phyloP scores from a whole-genome alignment of 2,888 invertebrate genomes.

The Eueremaeus valkanovi region DNA sequence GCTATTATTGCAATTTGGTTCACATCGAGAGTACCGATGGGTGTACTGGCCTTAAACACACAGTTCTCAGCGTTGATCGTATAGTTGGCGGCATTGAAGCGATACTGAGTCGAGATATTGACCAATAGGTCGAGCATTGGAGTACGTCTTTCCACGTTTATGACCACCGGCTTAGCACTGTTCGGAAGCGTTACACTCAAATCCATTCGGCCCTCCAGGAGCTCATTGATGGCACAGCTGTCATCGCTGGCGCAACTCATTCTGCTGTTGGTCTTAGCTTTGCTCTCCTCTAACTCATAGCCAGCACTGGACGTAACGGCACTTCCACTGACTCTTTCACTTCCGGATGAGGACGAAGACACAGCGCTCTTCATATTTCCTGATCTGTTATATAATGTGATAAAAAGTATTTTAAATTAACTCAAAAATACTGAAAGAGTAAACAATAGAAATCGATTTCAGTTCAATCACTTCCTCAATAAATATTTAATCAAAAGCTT shows the following conservation, averaged over 20 bases:
- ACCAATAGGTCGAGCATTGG: slow-evolving; percentile 74
- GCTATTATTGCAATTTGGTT: slow-evolving; percentile 57
- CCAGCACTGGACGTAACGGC: neutral
- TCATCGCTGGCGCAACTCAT: slow-evolving; percentile 43
- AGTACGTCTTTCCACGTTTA: slow-evolving; percentile 58
- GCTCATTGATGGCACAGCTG: slow-evolving; percentile 54
- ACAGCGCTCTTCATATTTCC: slow-evolving; percentile 31
- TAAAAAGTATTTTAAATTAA: neutral
- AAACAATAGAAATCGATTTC: neutral
- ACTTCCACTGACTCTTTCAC: slow-evolving; percentile 14
- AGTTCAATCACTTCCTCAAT: neutral
- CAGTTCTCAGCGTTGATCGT: slow-evolving; percentile 63
- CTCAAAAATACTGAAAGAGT: neutral
- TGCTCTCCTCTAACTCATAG: slow-evolving; percentile 3
- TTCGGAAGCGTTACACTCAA: slow-evolving; percentile 62
- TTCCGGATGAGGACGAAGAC: slow-evolving; percentile 23
- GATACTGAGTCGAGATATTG: slow-evolving; percentile 65
- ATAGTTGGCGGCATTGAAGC: slow-evolving; percentile 50
- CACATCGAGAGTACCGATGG: slow-evolving; percentile 61
- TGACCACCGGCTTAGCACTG: neutral
- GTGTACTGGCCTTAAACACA: slow-evolving; percentile 69
- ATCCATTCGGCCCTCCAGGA: slow-evolving; percentile 67
- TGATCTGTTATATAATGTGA: slow-evolving; percentile 25
- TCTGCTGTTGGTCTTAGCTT: slow-evolving; percentile 7
- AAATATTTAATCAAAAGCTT: neutral